Base-by-base conservation (phyloP, 2,797 vertebrate species). In the Bradypodion pumilum region DNA sequence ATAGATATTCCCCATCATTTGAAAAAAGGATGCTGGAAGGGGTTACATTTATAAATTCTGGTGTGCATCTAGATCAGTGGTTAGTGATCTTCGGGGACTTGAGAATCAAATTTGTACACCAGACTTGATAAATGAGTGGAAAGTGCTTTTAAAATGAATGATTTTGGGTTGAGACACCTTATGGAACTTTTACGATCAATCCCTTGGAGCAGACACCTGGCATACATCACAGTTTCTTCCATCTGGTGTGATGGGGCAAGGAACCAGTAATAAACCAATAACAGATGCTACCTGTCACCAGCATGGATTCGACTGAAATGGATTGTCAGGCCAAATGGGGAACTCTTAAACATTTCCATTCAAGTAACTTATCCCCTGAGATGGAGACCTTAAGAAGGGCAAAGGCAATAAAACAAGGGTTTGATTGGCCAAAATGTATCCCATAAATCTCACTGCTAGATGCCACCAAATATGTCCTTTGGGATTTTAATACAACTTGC, bases 271-370 rank as follows among this genome's bases (percentile, higher is more conserved):
- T 72, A 78, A 86, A 74, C 52, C 25, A 5, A 27, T 52, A 74
- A 75, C 85, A 83, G 52, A 63, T 80, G 86, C 65, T 19, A 49
- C 68, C 52, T 83, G 77, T 75, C 42, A n/a, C 13, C 1, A 6
- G 42, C 7, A 42, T 29, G 8, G 27, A 44, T 44, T 78, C 27
- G 68, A 40, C 40, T 7, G 21, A 59, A 73, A 82, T 59, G 9
- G 40, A 44, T 82, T 27, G 69, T 69, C 25, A 8, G 8, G 7
- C 7, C 35, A 72, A 70, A 56, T 44, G 27, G 40, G 60, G 15
- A 69, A 21, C 40, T 4, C 66, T 72, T 59, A n/a, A 56, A 44
- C 63, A 60, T 65, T 44, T 37, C 66, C 9, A 23, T 42, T 52
- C 42, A 73, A 49, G 46, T 52, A 66, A 68, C 25, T 16, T 49